Evolutionary conservation across 2,113 vertebrate genomes (phyloP).

Genomic region (Eleginops maclovinus): DNA sequence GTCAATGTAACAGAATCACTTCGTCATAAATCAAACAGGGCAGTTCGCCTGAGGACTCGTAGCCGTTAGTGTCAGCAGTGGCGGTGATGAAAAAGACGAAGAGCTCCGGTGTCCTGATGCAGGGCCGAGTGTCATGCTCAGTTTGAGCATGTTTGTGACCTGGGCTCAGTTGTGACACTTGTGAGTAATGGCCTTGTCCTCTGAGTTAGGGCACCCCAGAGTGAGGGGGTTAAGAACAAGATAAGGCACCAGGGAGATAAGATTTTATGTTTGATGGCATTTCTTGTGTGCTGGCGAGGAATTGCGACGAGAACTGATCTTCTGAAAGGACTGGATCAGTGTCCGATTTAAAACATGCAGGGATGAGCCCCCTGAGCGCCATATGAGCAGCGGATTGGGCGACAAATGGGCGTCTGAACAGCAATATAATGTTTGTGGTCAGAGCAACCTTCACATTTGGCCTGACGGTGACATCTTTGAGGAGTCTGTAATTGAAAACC

Average conservation of each 20-base stretch:
- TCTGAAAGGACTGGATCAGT: slow-evolving; percentile 61
- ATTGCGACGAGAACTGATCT: slow-evolving; percentile 41
- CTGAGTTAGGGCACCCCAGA: slow-evolving; percentile 34
- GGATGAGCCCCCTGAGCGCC: slow-evolving; percentile 53
- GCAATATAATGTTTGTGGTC: slow-evolving; percentile 49
- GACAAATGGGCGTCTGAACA: slow-evolving; percentile 53
- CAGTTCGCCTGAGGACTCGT: slow-evolving; percentile 47
- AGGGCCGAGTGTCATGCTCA: slow-evolving; percentile 54
- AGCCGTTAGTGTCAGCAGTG: slow-evolving; percentile 57
- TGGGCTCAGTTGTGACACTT: slow-evolving; percentile 59
- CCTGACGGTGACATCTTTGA: slow-evolving; percentile 70
- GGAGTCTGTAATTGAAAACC: slow-evolving; percentile 70
- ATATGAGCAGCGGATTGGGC: slow-evolving; percentile 38
- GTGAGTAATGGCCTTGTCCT: slow-evolving; percentile 62
- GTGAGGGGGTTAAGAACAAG: slow-evolving; percentile 21
- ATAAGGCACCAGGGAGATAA: slow-evolving; percentile 25
- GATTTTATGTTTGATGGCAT: slow-evolving; percentile 17
- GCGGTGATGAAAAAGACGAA: slow-evolving; percentile 61
- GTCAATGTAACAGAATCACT: slow-evolving; percentile 70
- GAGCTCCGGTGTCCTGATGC: slow-evolving; percentile 53
- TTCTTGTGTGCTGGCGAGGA: slow-evolving; percentile 30
- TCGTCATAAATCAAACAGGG: slow-evolving; percentile 63
- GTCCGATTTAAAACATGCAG: slow-evolving; percentile 53
- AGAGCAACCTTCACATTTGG: slow-evolving; percentile 61
- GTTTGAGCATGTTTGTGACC: slow-evolving; percentile 66